Percentiles rank a stretch among this genome's conserved stretches.
Conservation (phyloP, 2,888 invertebrate genomes). For the Serrognathus titanus region DNA sequence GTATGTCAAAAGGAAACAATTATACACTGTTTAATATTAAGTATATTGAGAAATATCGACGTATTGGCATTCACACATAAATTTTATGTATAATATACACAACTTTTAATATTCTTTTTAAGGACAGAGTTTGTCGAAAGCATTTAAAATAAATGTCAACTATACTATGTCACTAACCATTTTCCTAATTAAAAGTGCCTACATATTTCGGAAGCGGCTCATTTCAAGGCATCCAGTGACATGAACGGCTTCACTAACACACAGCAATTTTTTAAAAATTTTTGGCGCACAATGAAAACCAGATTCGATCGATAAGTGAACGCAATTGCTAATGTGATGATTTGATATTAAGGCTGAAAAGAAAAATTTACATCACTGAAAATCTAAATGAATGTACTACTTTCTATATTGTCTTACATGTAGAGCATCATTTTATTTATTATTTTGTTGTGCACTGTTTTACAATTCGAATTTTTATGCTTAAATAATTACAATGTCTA, state of each 20-base stretch:
- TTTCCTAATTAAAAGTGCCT: slow-evolving; percentile 8
- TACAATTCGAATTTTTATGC: no score
- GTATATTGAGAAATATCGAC: slow-evolving; percentile 27
- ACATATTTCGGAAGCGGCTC: slow-evolving; percentile 2
- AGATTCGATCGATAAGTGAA: neutral
- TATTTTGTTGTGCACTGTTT: no score
- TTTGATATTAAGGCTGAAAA: no score
- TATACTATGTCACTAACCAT: slow-evolving; percentile 23
- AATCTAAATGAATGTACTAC: no score
- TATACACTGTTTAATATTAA: slow-evolving; percentile 14
- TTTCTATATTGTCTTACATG: no score
- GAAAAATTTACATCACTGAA: no score
- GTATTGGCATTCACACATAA: slow-evolving; percentile 25
- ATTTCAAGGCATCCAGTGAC: neutral
- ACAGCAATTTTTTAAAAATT: neutral
- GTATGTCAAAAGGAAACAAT: no score
- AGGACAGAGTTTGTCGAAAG: slow-evolving; percentile 27
- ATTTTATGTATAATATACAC: slow-evolving; percentile 26
- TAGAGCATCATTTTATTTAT: no score
- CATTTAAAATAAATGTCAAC: slow-evolving; percentile 19
- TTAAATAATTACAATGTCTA: no score
- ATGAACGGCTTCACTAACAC: no score
- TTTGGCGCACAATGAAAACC: neutral
- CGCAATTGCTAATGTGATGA: no score
- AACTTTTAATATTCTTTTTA: slow-evolving; percentile 17